Conservation (phyloP, 2,888 invertebrate genomes). For the Diogma glabrata region DNA sequence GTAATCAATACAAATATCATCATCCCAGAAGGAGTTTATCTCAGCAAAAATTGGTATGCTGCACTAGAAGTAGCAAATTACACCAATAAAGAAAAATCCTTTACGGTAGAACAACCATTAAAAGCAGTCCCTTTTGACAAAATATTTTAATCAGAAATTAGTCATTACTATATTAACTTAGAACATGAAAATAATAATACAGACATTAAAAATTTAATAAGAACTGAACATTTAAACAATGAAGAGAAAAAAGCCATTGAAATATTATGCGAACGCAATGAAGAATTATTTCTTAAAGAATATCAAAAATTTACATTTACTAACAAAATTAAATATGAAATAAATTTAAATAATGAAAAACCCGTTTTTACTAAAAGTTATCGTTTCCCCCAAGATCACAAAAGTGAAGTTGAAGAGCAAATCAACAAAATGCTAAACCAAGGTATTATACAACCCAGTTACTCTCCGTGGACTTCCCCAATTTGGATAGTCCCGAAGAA, state of each 20-base stretch:
- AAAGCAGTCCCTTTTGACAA: slow-evolving; percentile 4
- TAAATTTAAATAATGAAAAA: not conserved
- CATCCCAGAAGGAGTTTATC: slow-evolving; percentile 15
- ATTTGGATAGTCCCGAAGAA: no score
- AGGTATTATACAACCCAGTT: no score
- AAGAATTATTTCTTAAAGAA: slow-evolving; percentile 2
- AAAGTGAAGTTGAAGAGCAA: slow-evolving; percentile 21
- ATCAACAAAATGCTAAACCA: slow-evolving; percentile 16
- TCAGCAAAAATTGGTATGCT: slow-evolving; percentile 13
- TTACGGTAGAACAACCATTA: slow-evolving; percentile 16
- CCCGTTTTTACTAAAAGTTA: slow-evolving; percentile 18
- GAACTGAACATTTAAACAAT: slow-evolving; percentile 15
- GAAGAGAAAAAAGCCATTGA: slow-evolving; percentile 16
- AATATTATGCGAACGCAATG: not conserved
- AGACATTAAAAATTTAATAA: not conserved
- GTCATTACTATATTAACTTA: slow-evolving; percentile 10
- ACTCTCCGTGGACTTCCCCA: no score
- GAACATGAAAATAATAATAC: slow-evolving; percentile 1
- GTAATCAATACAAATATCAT: slow-evolving; percentile 11
- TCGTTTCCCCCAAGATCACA: slow-evolving; percentile 22
- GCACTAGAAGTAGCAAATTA: slow-evolving; percentile 15
- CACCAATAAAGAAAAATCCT: slow-evolving; percentile 5
- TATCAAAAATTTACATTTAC: not conserved
- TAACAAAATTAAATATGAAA: not conserved
- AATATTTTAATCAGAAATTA: slow-evolving; percentile 10